phyloP scores from a whole-genome alignment of 1,140 invertebrate genomes.

The Zaprionus africanus region DNA sequence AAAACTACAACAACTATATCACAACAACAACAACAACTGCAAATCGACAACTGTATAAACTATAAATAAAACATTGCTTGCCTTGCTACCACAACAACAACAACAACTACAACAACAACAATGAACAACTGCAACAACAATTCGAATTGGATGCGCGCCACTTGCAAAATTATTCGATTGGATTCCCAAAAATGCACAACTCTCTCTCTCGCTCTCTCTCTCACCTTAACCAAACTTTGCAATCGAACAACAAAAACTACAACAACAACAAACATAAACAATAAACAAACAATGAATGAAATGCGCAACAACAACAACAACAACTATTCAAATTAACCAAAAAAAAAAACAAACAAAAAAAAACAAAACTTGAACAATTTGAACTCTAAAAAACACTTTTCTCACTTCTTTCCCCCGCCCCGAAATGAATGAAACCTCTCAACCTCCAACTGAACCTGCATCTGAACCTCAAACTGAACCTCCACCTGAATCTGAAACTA shows the following conservation, averaged over 20 bases:
- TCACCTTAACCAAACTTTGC: slow-evolving; percentile 35
- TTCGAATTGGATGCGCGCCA: slow-evolving; percentile 39
- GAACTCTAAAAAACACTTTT: slow-evolving; percentile 61
- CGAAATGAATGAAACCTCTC: slow-evolving; percentile 22
- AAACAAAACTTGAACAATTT: slow-evolving; percentile 24
- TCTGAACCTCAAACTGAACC: slow-evolving; percentile 1
- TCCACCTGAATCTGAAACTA: slow-evolving; percentile 10
- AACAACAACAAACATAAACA: slow-evolving; percentile 20
- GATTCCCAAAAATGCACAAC: slow-evolving; percentile 42
- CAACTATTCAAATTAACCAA: slow-evolving; percentile 23
- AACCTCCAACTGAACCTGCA: slow-evolving; percentile 2
- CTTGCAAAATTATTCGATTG: slow-evolving; percentile 39
- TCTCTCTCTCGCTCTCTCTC: background rate
- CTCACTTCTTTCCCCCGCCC: slow-evolving; percentile 62
- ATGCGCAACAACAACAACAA: slow-evolving; percentile 42
- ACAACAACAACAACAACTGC: slow-evolving; percentile 24
- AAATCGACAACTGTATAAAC: slow-evolving; percentile 24
- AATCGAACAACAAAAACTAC: slow-evolving; percentile 16
- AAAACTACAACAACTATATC: slow-evolving; percentile 34
- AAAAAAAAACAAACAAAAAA: background rate
- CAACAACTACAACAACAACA: slow-evolving; percentile 36
- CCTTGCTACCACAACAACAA: slow-evolving; percentile 61
- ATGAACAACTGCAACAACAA: slow-evolving; percentile 24
- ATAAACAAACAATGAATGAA: slow-evolving; percentile 51
- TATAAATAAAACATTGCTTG: slow-evolving; percentile 61